Evolutionary conservation across 2,797 vertebrate genomes (phyloP).

Genomic region (Melanotaenia parkinsoni): DNA sequence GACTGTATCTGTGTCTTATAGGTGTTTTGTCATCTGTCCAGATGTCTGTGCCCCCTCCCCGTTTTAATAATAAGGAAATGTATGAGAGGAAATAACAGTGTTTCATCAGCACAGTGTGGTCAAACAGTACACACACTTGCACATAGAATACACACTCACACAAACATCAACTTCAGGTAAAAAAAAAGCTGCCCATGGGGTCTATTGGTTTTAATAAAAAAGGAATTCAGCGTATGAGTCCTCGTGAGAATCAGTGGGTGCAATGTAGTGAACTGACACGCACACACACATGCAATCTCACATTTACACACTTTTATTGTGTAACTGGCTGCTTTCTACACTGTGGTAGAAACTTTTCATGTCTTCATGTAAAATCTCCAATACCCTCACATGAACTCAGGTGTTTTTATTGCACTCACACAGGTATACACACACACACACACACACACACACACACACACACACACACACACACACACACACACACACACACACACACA

Average conservation of each 20-base stretch:
- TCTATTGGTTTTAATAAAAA: constrained; percentile 78
- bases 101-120: constrained; percentile 60
- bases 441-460: constrained; percentile 5
- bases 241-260: constrained; percentile 51
- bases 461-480: constrained; percentile 9
- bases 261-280: constrained; percentile 36
- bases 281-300: constrained; percentile 11
- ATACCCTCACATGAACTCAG: constrained; percentile 10
- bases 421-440: background rate
- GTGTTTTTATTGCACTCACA: background rate
- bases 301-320: constrained; percentile 36
- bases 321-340: constrained; percentile 26
- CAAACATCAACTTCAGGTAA: constrained; percentile 43
- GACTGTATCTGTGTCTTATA: constrained; percentile 27
- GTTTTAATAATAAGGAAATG: constrained; percentile 64
- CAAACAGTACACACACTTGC: constrained; percentile 36
- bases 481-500: constrained; percentile 5
- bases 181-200: constrained; percentile 62
- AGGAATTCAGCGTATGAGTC: constrained; percentile 66
- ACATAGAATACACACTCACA: constrained; percentile 3
- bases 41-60: constrained; percentile 30
- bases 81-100: constrained; percentile 67
- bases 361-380: constrained; percentile 11
- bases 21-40: constrained; percentile 34
- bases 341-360: constrained; percentile 23